These are phyloP conservation scores for Aproaerema taeniolella DNA, from an alignment of 2,888 invertebrate genomes.

Conservation along the genomic window DNA sequence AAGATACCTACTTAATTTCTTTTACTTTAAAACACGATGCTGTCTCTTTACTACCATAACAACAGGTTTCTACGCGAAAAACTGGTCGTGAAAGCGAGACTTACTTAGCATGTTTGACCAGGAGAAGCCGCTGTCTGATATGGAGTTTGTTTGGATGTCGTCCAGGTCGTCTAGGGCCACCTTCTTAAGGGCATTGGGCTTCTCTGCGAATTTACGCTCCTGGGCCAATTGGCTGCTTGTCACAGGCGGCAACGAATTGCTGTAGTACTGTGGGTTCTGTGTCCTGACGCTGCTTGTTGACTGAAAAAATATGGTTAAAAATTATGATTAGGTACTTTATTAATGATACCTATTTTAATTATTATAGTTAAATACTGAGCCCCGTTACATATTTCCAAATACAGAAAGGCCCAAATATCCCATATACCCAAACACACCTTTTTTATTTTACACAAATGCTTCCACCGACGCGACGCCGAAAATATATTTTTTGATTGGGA, in stretches of 20 bases:
- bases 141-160: constrained; percentile 88
- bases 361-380: not conserved
- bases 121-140: constrained; percentile 88
- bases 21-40: no score
- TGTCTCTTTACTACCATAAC: no score
- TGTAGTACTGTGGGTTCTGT: constrained; percentile 68
- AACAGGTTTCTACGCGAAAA: not conserved
- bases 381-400: no score
- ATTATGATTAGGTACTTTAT: no score
- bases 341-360: not conserved
- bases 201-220: constrained; percentile 91
- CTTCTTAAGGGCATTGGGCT: constrained; percentile 93
- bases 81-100: constrained; percentile 17
- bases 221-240: constrained; percentile 61
- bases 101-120: constrained; percentile 91
- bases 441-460: no score
- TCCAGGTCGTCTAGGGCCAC: constrained; percentile 89
- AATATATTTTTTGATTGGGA: no score
- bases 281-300: constrained; percentile 65
- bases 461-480: no score
- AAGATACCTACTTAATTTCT: no score
- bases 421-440: no score
- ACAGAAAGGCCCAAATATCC: no score
- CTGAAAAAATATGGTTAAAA: constrained; percentile 49
- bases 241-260: constrained; percentile 58